These are phyloP conservation scores for Aphelinus certus DNA, from an alignment of 1,140 invertebrate species.

Conservation along the genomic window DNA sequence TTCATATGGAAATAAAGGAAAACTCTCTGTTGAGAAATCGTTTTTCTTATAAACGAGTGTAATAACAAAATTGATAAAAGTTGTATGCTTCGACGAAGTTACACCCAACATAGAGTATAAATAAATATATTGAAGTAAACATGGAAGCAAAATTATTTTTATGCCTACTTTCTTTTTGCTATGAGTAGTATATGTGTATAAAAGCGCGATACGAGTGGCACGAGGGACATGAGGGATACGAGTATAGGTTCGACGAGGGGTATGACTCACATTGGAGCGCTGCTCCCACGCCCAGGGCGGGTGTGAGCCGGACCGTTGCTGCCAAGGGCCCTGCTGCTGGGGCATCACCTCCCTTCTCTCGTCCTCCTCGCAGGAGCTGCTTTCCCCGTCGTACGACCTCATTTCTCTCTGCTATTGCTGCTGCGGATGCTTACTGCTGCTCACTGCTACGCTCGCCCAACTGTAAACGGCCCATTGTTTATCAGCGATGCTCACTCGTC, in stretches of 20 bases:
- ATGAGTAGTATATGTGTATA: not conserved
- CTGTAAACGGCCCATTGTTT: too few species aligned
- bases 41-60: too few species aligned
- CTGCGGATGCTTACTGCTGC: too few species aligned
- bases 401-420: conserved; percentile 41
- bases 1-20: too few species aligned
- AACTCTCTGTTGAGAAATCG: too few species aligned
- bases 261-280: conserved; percentile 49
- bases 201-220: not conserved
- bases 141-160: too few species aligned
- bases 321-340: conserved; percentile 52
- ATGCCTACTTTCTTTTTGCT: not conserved
- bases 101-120: too few species aligned
- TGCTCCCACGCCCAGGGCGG: conserved; percentile 64
- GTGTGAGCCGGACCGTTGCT: conserved; percentile 57
- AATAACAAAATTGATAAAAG: too few species aligned
- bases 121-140: too few species aligned
- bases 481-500: too few species aligned
- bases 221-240: not conserved
- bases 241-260: conserved; percentile 1
- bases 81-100: too few species aligned
- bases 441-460: too few species aligned
- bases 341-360: conserved; percentile 56
- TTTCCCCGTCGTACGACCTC: conserved; percentile 64
- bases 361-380: conserved; percentile 63